These are phyloP conservation scores for Montipora foliosa DNA, from an alignment of 64 coral and sea anemone genomes.

Conservation along the genomic window DNA sequence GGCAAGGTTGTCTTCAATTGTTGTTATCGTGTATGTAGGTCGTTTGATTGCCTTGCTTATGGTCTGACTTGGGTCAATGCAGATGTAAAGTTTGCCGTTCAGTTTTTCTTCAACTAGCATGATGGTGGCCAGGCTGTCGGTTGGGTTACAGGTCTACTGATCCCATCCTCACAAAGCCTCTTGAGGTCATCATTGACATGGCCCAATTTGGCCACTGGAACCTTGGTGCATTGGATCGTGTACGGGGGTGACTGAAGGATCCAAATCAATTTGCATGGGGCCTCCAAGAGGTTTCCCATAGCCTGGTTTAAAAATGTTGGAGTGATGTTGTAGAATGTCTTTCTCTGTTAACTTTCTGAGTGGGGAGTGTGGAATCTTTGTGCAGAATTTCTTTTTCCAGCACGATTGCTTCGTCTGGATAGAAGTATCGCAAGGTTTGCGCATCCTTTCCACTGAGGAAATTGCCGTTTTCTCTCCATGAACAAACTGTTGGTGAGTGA, in stretches of 20 bases:
- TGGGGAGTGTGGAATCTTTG: background rate
- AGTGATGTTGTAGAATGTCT: background rate
- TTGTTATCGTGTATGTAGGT: background rate
- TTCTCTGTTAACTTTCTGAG: background rate
- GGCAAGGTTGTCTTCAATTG: background rate
- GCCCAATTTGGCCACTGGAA: constrained; percentile 8
- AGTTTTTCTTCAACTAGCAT: background rate
- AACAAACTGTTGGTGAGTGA: constrained; percentile 31
- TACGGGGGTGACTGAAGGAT: background rate
- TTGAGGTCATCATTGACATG: constrained; percentile 3
- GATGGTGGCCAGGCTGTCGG: background rate
- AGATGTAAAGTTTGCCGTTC: constrained; percentile 1
- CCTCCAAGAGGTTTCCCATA: background rate
- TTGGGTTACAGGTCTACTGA: background rate
- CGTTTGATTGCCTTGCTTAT: constrained; percentile 12
- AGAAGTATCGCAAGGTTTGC: background rate
- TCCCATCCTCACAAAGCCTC: background rate
- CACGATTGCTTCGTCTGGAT: background rate
- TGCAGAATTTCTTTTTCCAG: background rate
- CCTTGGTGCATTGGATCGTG: background rate
- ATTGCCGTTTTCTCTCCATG: constrained; percentile 34
- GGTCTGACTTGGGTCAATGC: constrained; percentile 14
- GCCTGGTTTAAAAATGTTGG: background rate
- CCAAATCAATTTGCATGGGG: constrained; percentile 27
- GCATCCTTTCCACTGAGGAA: constrained; percentile 7